Evolutionary conservation across 2,888 invertebrate species (phyloP).

Genomic region (Emmelina monodactyla): DNA sequence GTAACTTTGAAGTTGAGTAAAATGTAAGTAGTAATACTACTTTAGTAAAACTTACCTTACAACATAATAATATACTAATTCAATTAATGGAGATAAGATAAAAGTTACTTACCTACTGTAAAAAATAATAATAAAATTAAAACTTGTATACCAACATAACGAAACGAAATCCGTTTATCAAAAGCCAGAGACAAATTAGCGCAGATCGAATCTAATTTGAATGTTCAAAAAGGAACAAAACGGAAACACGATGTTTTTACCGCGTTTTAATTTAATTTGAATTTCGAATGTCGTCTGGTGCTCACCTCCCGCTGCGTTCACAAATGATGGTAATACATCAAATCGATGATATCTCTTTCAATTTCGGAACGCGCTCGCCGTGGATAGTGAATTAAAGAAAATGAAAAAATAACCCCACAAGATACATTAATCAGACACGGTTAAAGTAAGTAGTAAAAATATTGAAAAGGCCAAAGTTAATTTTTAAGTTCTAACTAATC

Average conservation of each 20-base stretch:
- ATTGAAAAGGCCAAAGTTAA: too few species aligned
- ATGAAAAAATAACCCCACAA: constrained; percentile 33
- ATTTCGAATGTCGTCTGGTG: constrained; percentile 49
- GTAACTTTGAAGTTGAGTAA: too few species aligned
- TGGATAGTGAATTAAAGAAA: constrained; percentile 50
- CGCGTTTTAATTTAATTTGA: constrained; percentile 62
- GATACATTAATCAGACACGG: constrained; percentile 31
- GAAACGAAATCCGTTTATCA: too few species aligned
- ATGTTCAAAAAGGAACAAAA: constrained; percentile 42
- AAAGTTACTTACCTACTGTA: too few species aligned
- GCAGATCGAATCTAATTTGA: constrained; percentile 50
- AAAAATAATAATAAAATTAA: too few species aligned
- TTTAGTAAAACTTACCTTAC: too few species aligned
- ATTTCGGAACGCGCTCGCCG: constrained; percentile 48
- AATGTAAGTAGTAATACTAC: too few species aligned
- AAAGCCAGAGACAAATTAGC: constrained; percentile 61
- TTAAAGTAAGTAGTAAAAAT: too few species aligned
- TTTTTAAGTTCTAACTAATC: too few species aligned
- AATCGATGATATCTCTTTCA: constrained; percentile 63
- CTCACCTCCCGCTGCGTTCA: constrained; percentile 50
- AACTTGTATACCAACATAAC: too few species aligned
- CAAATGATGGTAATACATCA: constrained; percentile 63
- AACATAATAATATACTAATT: too few species aligned
- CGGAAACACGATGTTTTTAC: constrained; percentile 61
- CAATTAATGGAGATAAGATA: too few species aligned